phyloP scores from a whole-genome alignment of 2,888 invertebrate species.

The Leptopilina myrica region DNA sequence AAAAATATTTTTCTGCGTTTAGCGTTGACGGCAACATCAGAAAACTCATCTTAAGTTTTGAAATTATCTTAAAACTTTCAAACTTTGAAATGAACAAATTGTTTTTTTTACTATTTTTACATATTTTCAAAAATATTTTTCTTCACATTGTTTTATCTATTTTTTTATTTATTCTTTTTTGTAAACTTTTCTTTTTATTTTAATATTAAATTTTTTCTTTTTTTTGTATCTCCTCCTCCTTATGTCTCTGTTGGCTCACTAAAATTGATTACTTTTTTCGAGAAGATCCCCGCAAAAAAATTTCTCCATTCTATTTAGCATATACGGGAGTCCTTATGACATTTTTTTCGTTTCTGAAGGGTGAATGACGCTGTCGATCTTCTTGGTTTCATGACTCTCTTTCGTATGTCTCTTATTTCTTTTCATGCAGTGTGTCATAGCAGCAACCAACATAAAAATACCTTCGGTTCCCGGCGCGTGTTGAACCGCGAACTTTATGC shows the following conservation, averaged over 20 bases:
- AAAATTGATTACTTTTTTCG: constrained; percentile 27
- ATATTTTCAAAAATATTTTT: no score
- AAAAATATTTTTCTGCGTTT: no score
- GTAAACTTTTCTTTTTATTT: not conserved
- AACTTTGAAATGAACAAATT: no score
- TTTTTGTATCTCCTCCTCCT: constrained; percentile 17
- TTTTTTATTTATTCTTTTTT: no score
- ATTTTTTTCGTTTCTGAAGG: constrained; percentile 42
- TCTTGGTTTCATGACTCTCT: constrained; percentile 28
- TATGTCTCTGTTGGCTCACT: not conserved
- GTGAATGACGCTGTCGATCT: constrained; percentile 45
- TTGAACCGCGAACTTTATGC: constrained; percentile 58
- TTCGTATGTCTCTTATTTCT: constrained; percentile 42
- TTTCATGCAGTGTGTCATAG: constrained; percentile 50
- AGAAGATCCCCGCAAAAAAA: constrained; percentile 11
- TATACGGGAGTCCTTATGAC: constrained; percentile 39
- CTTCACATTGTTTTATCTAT: no score
- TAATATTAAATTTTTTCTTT: not conserved
- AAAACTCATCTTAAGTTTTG: no score
- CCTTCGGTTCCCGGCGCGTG: constrained; percentile 54
- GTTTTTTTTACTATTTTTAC: no score
- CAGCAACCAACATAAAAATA: constrained; percentile 62
- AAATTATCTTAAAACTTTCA: no score
- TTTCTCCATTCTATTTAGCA: constrained; percentile 38
- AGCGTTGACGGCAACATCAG: no score